Base-by-base conservation (phyloP, 2,797 vertebrate species). In the Crenichthys baileyi region DNA sequence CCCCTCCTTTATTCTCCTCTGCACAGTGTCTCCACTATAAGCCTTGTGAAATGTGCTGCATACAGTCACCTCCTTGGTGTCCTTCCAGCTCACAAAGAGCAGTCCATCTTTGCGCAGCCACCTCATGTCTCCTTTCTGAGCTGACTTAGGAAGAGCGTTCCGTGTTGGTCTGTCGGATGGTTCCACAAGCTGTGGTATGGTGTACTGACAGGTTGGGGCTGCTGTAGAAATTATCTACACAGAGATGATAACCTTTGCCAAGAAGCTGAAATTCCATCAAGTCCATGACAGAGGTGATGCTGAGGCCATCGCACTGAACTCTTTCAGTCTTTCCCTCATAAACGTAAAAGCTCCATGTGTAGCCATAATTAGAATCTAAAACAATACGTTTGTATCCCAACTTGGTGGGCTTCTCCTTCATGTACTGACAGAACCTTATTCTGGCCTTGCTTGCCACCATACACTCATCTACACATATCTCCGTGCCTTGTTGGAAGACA, bases 221-320 rank as follows among this genome's bases (percentile, higher is more conserved):
- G 12, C n/a, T 5, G 18, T 46, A 48, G 36, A 48, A 74, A 44
- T 74, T 2, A 18, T 48, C 39, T 29, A n/a, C 15, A 74, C 61
- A 61, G 2, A 74, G 16, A 56, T n/a, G 50, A 24, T 56, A 24
- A n/a, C 72, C 55, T 18, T 44, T 20, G n/a, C 7, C 72, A 7
- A 24, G 39, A n/a, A 60, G 7, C 4, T 3, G 5, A 44, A 61
- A 74, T 3, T 46, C 3, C 73, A 61, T 12, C 4, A 63, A 18
- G 73, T 75, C 26, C 73, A 50, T 63, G 2, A 63, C 58, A 1
- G 73, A 61, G 6, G 72, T 61, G 55, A 39, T n/a, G 26, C 72
- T 74, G 39, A 61, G 55, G 4, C 39, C 56, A 1, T 61, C 53
- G 8, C 39, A 0, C 5, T 20, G 15, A 48, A 29, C 15, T 29